Evolutionary conservation across 2,888 invertebrate genomes (phyloP), one percentile per base, ranked within the genome.

Genomic region (Iphiclides podalirius): DNA sequence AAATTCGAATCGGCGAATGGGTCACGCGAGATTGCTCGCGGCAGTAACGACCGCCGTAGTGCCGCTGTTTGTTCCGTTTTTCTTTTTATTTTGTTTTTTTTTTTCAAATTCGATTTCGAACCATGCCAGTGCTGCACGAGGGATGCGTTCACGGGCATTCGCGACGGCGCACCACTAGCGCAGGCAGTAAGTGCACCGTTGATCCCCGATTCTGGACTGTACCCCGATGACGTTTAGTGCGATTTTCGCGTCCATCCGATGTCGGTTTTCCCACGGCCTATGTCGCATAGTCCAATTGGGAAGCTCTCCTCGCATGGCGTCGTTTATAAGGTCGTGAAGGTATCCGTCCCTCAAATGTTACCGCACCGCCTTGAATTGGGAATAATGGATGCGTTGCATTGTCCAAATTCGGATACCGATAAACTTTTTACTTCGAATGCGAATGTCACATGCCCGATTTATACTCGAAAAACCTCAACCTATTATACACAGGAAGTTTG

Each of bases 51-150:
- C n/a, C n/a, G n/a, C n/a, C 20, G 20, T 20, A 3, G 3, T 4
- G 20, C 6, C 20, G 20, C 4, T 20, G 20, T 20, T 20, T 20
- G 20, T 20, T 20, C 20, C 20, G 3, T 20, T 63, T 59, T 45
- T 60, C 47, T 55, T 52, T 52, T 59, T 61, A 60, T 63, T 61
- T 57, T 51, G 54, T 55, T 54, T 45, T 47, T 41, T 48, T 43
- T 52, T 57, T 48, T 9, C 8, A 9, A 9, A 6, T 9, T 14
- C 31, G 16, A 9, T 26, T 20, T 16, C 58, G 60, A 61, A 68
- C 55, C 51, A 86, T 86, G 86, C 85, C 85, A 58, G 85, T 76
- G 64, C 64, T 79, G 66, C 75, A 77, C 70, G 72, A 78, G 72
- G 75, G 71, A 78, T 74, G 79, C 67, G 70, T 70, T 67, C 75